Evolutionary conservation across 1,140 invertebrate species (phyloP).

Genomic region (Metopolophium dirhodum): DNA sequence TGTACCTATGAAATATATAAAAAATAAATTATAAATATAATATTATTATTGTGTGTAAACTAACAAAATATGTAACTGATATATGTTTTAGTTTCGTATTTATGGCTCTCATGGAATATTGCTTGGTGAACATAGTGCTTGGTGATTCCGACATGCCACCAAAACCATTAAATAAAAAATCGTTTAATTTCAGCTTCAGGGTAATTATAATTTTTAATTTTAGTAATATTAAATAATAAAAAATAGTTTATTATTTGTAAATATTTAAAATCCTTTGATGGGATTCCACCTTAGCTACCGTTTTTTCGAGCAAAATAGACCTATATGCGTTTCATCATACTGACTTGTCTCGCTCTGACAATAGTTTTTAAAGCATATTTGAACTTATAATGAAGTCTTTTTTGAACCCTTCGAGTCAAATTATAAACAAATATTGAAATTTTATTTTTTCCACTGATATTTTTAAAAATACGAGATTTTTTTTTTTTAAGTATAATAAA

Average conservation of each 20-base stretch:
- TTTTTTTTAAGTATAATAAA: no score
- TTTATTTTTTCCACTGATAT: no score
- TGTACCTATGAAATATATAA: not conserved
- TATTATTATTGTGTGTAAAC: not conserved
- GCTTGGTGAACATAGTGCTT: slow-evolving; percentile 87
- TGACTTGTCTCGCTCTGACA: no score
- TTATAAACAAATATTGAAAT: no score
- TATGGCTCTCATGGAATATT: slow-evolving; percentile 93
- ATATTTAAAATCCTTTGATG: not conserved
- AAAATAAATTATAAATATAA: not conserved
- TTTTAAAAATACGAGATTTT: no score
- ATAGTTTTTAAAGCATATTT: no score
- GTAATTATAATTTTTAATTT: not conserved
- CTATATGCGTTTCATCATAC: no score
- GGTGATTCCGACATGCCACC: slow-evolving; percentile 69
- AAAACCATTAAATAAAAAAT: slow-evolving; percentile 61
- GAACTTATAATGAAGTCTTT: no score
- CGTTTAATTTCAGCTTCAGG: slow-evolving; percentile 44
- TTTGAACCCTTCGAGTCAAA: no score
- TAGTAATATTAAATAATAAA: not conserved
- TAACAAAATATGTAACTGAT: not conserved
- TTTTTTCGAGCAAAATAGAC: no score
- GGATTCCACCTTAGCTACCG: no score
- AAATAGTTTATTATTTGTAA: not conserved
- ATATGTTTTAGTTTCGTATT: slow-evolving; percentile 77